Evolutionary conservation across 35 echinoderm and acorn worm species (phyloP).

Genomic region (Diadema setosum): DNA sequence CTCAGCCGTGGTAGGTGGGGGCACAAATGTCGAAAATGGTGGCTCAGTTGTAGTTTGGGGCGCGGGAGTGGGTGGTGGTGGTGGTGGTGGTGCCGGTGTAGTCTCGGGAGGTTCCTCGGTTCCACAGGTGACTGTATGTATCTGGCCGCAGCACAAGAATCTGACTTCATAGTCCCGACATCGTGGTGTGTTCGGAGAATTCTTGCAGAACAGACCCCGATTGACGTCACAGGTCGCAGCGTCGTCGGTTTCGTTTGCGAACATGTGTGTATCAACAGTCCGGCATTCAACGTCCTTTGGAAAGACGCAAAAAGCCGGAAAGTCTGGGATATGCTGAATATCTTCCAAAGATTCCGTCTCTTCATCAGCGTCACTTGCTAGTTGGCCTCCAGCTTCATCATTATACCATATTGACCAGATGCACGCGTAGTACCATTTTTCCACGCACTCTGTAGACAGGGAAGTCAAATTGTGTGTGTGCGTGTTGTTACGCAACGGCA

Average conservation of each 20-base stretch:
- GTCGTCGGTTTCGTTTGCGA: neutral
- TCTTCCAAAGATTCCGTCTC: neutral
- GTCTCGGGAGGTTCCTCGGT: neutral
- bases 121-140: neutral
- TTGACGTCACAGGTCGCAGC: neutral
- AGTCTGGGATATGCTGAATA: neutral
- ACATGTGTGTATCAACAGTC: neutral
- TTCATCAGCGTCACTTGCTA: neutral
- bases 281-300: neutral
- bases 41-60: neutral
- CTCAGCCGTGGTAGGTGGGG: too few species aligned
- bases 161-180: constrained; percentile 8
- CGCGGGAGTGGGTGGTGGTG: neutral
- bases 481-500: too few species aligned
- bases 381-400: neutral
- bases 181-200: neutral
- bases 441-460: neutral
- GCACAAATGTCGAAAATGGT: too few species aligned
- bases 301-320: neutral
- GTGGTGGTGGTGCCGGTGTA: neutral
- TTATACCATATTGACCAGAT: neutral
- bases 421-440: neutral
- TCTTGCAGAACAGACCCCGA: neutral
- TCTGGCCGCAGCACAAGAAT: neutral
- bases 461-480: neutral